Evolutionary conservation across 2,113 vertebrate genomes (phyloP).

Genomic region (Empidonax traillii): DNA sequence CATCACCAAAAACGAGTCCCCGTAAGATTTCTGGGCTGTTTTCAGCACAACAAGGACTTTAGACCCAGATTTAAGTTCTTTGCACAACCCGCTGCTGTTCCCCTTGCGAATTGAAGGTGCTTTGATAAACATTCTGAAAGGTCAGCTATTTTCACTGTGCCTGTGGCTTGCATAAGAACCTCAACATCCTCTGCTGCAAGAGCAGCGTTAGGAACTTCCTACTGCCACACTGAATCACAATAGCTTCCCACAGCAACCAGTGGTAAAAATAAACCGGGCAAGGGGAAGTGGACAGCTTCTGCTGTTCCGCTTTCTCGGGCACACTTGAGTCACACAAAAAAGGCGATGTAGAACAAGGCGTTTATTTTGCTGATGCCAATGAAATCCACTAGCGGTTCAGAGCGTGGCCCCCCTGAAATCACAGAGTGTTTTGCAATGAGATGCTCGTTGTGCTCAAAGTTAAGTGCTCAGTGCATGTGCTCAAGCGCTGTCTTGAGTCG

Average conservation of each 20-base stretch:
- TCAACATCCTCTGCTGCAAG: slow-evolving; percentile 53
- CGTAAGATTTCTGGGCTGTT: not conserved
- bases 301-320: slow-evolving; percentile 50
- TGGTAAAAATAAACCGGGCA: slow-evolving; percentile 47
- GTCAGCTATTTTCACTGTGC: slow-evolving; percentile 54
- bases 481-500: not conserved
- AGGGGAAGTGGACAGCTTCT: slow-evolving; percentile 47
- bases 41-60: not conserved
- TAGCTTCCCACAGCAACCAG: slow-evolving; percentile 55
- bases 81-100: not conserved
- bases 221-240: slow-evolving; percentile 57
- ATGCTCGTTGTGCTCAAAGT: not conserved
- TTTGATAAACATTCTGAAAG: slow-evolving; percentile 29
- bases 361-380: slow-evolving; percentile 42
- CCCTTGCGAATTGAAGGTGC: not conserved
- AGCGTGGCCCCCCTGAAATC: not conserved
- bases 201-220: slow-evolving; percentile 37
- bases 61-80: not conserved
- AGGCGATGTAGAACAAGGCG: not conserved
- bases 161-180: slow-evolving; percentile 47
- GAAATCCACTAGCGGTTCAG: not conserved
- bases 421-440: not conserved
- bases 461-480: not conserved
- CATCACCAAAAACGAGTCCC: not conserved
- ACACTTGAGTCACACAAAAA: slow-evolving; percentile 45